Base-by-base conservation (phyloP, 2,797 vertebrate species). In the Bufotes viridis region DNA sequence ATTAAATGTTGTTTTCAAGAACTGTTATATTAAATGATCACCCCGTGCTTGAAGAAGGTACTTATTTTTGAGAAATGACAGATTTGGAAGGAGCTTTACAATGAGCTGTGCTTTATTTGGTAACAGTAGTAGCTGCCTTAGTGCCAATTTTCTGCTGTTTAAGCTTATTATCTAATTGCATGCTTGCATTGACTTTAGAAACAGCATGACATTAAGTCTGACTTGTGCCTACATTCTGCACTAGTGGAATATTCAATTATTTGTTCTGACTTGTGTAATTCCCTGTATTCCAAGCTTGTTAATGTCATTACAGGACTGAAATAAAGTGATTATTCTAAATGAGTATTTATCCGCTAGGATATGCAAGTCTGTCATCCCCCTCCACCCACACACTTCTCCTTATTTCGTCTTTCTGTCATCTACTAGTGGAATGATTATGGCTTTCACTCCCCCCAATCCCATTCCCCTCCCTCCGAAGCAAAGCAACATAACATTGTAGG, bases 81-180 rank as follows among this genome's bases (percentile, higher is more conserved):
- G 84, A 83, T 83, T 89, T 34, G 53, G 69, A 86, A 86, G 78
- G 72, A 91, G 90, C 72, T 91, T 92, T 93, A 89, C 93, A 94
- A 94, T 94, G 94, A 95, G 93, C 91, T 91, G 90, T 91, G 60
- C 91, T 93, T 91, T 92, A 92, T 92, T 93, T 90, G 84, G 88
- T 85, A 82, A 91, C 75, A 82, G 90, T 78, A 89, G 88, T 91
- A 89, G 14, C 86, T 91, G 90, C 83, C 74, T 86, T 17, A 85
- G 91, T 91, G 93, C 93, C 94, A 94, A 94, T 95, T 95, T 95
- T 95, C 96, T 96, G 96, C 95, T 96, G 95, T 95, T 97, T 97
- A 97, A 97, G 96, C 96, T 95, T 96, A 96, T 98, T 96, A 96
- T 96, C 96, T 96, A 97, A 98, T 96, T 96, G 96, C 94, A 95